Evolutionary conservation across 2,113 vertebrate species (phyloP), one percentile per base, ranked within the genome.

Genomic region (Neolamprologus tretocephalus): DNA sequence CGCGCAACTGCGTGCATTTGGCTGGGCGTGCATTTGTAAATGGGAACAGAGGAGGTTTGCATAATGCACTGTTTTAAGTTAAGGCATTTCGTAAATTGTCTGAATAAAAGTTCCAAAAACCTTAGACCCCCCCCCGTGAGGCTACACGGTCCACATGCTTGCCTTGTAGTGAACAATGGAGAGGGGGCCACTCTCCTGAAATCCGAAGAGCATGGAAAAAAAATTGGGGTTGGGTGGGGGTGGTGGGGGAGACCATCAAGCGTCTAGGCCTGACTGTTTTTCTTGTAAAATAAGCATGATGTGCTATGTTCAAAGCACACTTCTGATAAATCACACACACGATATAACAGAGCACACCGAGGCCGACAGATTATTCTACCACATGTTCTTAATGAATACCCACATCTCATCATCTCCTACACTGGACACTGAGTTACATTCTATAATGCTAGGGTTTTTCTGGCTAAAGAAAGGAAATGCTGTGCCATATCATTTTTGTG

Each of bases 171-270:
- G 88, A 96, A 98, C 97, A 98, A 98, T 96, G 94, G 96, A 89
- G 93, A 91, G 91, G 93, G 95, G 95, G 96, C 87, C 95, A 96
- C 96, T 96, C 97, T 96, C 91, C 94, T 97, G 97, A 98, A 98
- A 98, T 96, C 95, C 54, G 95, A 98, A 96, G 96, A 97, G 96
- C 83, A 68, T 96, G 95, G 96, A 97, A 96, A 95, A 97, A 95
- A 92, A 93, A 93, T 92, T 91, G 89, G 49, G 37, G 42, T 49
- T 3, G n/a, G 96, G 96, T 91, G 89, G 37, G 37, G 68, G n/a
- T 26, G 68, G 86, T 94, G 87, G 93, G 2, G 71, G 71, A 28
- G 42, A 47, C 90, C 89, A 89, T 51, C 17, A 95, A 95, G 79
- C 54, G 71, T 57, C 94, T 89, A 95, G 93, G 89, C 91, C 96